Percentiles rank a stretch among this genome's conserved stretches.
Conservation (phyloP, 2,888 invertebrate species). For the Thymelicus sylvestris region DNA sequence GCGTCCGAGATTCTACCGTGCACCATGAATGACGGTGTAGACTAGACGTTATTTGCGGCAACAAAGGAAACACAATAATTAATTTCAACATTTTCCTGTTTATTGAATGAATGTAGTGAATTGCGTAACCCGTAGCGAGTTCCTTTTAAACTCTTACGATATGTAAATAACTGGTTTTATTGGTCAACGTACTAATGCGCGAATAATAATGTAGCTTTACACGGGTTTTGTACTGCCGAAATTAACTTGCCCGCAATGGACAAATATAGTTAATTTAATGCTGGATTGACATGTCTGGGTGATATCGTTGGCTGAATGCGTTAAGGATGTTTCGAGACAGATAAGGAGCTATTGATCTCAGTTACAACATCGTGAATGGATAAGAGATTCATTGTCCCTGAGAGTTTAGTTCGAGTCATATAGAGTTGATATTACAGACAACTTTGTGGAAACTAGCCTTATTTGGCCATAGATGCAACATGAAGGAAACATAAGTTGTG, state of each 20-base stretch:
- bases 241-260: neutral
- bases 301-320: neutral
- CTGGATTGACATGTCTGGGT: neutral
- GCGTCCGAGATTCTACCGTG: neutral
- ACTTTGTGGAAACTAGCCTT: neutral
- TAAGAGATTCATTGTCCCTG: neutral
- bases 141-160: constrained; percentile 43
- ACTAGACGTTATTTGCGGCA: constrained; percentile 31
- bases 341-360: constrained; percentile 18
- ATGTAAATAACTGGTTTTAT: constrained; percentile 45
- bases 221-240: neutral
- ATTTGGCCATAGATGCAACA: constrained; percentile 12
- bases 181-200: constrained; percentile 40
- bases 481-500: constrained; percentile 38
- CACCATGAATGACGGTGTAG: constrained; percentile 42
- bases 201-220: constrained; percentile 16
- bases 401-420: neutral
- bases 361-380: neutral
- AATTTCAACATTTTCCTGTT: constrained; percentile 50
- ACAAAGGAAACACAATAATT: constrained; percentile 30
- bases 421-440: neutral
- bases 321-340: neutral
- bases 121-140: constrained; percentile 41
- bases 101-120: constrained; percentile 42
- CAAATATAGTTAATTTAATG: neutral